These are phyloP conservation scores for Atta cephalotes DNA, from an alignment of 1,140 invertebrate genomes.

Conservation along the genomic window DNA sequence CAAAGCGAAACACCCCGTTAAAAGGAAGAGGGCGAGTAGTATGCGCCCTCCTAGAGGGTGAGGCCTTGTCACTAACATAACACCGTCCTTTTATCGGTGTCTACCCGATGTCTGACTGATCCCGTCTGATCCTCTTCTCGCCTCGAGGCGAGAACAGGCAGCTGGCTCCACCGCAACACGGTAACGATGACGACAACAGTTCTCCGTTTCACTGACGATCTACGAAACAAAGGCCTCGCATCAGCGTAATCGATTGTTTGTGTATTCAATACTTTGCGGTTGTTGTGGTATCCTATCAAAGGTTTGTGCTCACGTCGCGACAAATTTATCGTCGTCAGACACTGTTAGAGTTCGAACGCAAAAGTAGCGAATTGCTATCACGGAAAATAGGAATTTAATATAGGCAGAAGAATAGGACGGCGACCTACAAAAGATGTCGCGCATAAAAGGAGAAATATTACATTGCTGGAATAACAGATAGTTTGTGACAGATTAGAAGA, in stretches of 20 bases:
- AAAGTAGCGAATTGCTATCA: conserved; percentile 11
- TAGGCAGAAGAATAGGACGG: conserved; percentile 48
- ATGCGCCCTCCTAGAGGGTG: conserved; percentile 82
- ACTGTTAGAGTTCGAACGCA: conserved; percentile 18
- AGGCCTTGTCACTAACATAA: conserved; percentile 80
- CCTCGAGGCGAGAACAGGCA: conserved; percentile 32
- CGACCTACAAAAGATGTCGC: conserved; percentile 37
- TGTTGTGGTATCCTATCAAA: neutral
- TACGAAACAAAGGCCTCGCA: conserved; percentile 24
- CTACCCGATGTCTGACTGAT: conserved; percentile 48
- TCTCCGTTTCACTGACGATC: conserved; percentile 50
- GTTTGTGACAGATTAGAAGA: conserved; percentile 19
- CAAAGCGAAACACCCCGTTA: conserved; percentile 78
- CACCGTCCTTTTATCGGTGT: conserved; percentile 71
- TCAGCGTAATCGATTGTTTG: conserved; percentile 54
- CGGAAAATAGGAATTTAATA: conserved; percentile 59
- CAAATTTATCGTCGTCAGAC: conserved; percentile 8
- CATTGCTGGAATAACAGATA: conserved; percentile 52
- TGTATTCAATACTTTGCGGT: conserved; percentile 39
- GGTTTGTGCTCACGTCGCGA: conserved; percentile 23
- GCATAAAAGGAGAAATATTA: conserved; percentile 59
- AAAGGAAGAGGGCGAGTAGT: conserved; percentile 80
- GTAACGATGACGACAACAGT: neutral
- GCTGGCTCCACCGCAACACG: conserved; percentile 31
- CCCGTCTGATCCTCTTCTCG: conserved; percentile 37